Conservation (phyloP, 1,140 invertebrate species). For the Sycophila sp. region DNA sequence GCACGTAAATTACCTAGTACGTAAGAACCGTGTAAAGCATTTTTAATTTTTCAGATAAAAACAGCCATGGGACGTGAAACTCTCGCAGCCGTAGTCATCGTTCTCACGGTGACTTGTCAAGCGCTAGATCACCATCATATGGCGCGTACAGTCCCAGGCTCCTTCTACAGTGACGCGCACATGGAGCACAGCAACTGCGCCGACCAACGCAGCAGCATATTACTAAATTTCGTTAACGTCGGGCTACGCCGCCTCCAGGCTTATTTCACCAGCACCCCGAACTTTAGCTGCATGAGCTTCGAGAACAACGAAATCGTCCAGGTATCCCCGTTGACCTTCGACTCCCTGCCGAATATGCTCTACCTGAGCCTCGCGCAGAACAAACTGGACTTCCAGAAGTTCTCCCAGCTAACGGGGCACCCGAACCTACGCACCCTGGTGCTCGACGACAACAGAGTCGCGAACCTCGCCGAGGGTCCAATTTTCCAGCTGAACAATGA, state of each 20-base stretch:
- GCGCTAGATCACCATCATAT: too few species aligned
- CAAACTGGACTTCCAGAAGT: constrained; percentile 39
- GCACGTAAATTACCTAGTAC: too few species aligned
- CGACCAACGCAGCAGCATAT: neutral
- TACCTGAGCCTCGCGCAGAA: constrained; percentile 53
- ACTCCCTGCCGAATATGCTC: constrained; percentile 43
- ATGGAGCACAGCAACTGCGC: too few species aligned
- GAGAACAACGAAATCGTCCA: constrained; percentile 50
- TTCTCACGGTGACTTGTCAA: too few species aligned
- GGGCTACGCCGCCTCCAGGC: constrained; percentile 12
- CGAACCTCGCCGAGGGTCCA: too few species aligned
- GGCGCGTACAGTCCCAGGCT: too few species aligned
- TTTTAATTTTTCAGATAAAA: too few species aligned
- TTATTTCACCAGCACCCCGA: constrained; percentile 44
- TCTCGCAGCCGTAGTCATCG: too few species aligned
- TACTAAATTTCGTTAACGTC: constrained; percentile 16
- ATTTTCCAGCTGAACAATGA: constrained; percentile 27
- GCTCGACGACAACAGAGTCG: neutral
- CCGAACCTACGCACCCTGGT: neutral
- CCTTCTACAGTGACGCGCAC: too few species aligned
- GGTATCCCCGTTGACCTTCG: constrained; percentile 45
- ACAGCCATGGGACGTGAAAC: too few species aligned
- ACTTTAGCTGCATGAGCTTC: constrained; percentile 48
- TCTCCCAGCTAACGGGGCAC: constrained; percentile 24
- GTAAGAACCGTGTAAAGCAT: too few species aligned